phyloP scores from a whole-genome alignment of 2,797 vertebrate species.

The Channallabes apus region DNA sequence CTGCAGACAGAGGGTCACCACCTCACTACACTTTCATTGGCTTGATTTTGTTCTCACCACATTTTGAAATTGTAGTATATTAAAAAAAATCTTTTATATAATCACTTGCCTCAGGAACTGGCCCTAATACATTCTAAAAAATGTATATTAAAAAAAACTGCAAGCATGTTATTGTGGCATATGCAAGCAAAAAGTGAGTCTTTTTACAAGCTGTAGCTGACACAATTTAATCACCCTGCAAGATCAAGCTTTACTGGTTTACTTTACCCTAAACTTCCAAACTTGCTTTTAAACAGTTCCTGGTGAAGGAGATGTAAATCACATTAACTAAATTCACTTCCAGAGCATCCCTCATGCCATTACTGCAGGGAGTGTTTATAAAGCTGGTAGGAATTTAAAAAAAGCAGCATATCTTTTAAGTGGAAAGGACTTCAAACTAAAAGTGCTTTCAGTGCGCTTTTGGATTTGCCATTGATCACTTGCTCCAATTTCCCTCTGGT shows the following conservation, averaged over 20 bases:
- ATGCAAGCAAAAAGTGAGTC: not conserved
- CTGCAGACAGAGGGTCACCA: not conserved
- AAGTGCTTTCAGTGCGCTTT: not conserved
- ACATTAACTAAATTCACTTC: constrained; percentile 3
- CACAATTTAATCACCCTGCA: constrained; percentile 7
- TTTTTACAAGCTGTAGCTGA: not conserved
- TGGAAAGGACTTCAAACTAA: not conserved
- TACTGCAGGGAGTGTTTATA: constrained; percentile 1
- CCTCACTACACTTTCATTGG: not conserved
- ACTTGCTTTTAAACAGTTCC: not conserved
- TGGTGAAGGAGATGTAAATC: not conserved
- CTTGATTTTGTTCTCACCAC: not conserved
- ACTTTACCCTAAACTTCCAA: not conserved
- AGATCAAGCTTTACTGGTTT: not conserved
- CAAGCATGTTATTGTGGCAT: not conserved
- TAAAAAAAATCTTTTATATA: not conserved
- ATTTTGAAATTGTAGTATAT: not conserved
- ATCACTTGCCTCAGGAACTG: not conserved
- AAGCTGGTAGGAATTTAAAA: not conserved
- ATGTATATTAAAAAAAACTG: not conserved
- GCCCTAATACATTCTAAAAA: not conserved
- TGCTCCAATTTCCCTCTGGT: not conserved
- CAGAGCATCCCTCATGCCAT: not conserved
- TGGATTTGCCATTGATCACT: not conserved
- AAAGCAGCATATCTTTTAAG: not conserved